These are phyloP conservation scores for Drosophila pandora DNA, from an alignment of 1,140 invertebrate genomes.

Conservation along the genomic window DNA sequence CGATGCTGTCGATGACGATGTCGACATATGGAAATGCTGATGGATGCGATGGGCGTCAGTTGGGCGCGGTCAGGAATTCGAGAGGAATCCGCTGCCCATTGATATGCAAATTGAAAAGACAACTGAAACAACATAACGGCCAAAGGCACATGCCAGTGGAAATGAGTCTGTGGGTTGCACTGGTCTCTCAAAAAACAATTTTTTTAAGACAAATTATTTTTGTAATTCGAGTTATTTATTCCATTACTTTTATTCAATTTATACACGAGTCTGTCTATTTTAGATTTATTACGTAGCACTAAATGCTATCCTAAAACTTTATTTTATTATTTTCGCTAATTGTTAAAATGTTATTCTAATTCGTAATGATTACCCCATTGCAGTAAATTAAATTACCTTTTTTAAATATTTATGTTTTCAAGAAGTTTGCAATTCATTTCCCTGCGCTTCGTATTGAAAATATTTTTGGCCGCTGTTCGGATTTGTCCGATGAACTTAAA, in stretches of 20 bases:
- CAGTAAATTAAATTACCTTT: neutral
- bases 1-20: constrained; percentile 44
- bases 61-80: constrained; percentile 30
- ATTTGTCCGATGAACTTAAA: constrained; percentile 70
- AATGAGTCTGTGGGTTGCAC: constrained; percentile 7
- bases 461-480: constrained; percentile 30
- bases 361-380: neutral
- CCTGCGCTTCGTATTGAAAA: constrained; percentile 41
- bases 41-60: constrained; percentile 43
- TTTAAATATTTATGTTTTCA: neutral
- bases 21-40: constrained; percentile 77
- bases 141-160: constrained; percentile 19
- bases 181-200: neutral
- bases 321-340: no score
- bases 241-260: neutral
- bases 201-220: neutral
- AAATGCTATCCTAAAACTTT: no score
- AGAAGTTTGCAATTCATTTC: neutral
- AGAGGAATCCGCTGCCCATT: constrained; percentile 67
- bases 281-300: no score
- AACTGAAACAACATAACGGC: constrained; percentile 51
- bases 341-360: no score
- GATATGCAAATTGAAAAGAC: constrained; percentile 73
- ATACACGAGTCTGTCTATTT: neutral
- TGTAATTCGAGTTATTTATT: no score